Evolutionary conservation across 2,797 vertebrate species (phyloP).

Genomic region (Synanceia verrucosa): DNA sequence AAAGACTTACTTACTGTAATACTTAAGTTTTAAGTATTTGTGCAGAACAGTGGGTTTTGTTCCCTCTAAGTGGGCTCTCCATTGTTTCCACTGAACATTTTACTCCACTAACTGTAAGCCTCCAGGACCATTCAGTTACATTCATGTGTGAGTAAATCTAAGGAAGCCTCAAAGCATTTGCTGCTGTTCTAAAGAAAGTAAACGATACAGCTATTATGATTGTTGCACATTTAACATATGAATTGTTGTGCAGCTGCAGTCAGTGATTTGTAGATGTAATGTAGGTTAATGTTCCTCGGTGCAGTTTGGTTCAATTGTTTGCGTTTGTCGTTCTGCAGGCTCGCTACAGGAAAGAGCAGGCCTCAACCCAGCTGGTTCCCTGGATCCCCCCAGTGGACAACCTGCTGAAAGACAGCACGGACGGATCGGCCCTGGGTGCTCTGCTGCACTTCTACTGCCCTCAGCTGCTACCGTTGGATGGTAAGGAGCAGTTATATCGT

Average conservation of each 20-base stretch:
- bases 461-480: slow-evolving; percentile 87
- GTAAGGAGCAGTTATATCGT: slow-evolving; percentile 76
- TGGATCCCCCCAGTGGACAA: slow-evolving; percentile 96
- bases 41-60: background rate
- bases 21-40: too few species aligned
- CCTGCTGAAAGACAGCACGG: slow-evolving; percentile 92
- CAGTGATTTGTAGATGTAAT: slow-evolving; percentile 7
- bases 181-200: slow-evolving; percentile 4
- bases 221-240: background rate
- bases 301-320: background rate
- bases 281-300: background rate
- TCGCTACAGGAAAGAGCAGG: slow-evolving; percentile 95
- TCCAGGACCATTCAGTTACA: slow-evolving; percentile 5
- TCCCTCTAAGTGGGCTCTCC: background rate
- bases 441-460: slow-evolving; percentile 98
- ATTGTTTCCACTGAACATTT: background rate
- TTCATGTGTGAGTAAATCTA: slow-evolving; percentile 23
- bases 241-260: background rate
- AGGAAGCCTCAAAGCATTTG: background rate
- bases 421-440: slow-evolving; percentile 91
- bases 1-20: too few species aligned
- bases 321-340: slow-evolving; percentile 78
- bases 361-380: slow-evolving; percentile 85
- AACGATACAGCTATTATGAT: slow-evolving; percentile 1
- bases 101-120: background rate